A percentile compares a stretch with the other conserved stretches of the same genome.
These are phyloP conservation scores for Drosophila simulans DNA, from an alignment of 1,140 invertebrate genomes.

Conservation along the genomic window DNA sequence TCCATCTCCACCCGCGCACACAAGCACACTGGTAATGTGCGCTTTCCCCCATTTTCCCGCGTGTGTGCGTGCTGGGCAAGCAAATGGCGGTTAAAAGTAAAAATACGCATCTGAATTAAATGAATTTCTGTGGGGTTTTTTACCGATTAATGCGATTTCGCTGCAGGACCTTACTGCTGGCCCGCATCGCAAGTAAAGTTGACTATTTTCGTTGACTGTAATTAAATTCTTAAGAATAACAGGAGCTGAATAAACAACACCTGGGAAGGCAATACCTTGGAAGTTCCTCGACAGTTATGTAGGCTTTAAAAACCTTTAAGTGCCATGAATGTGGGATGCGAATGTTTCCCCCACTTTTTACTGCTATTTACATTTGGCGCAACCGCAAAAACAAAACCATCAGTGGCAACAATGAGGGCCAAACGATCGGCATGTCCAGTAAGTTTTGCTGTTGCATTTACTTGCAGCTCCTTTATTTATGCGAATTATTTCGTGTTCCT, in stretches of 20 bases:
- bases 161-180: slow-evolving; percentile 8
- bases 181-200: slow-evolving; percentile 2
- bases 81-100: slow-evolving; percentile 26
- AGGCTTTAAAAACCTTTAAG: no score
- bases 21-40: slow-evolving; percentile 26
- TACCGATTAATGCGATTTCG: slow-evolving; percentile 30
- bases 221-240: slow-evolving; percentile 4
- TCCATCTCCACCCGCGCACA: slow-evolving; percentile 54
- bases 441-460: slow-evolving; percentile 39
- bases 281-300: background rate
- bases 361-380: slow-evolving; percentile 23
- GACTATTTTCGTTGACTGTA: background rate
- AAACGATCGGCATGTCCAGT: slow-evolving; percentile 32
- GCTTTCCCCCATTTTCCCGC: slow-evolving; percentile 15
- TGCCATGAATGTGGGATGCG: background rate
- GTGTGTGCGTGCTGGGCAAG: slow-evolving; percentile 8
- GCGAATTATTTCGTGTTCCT: slow-evolving; percentile 14
- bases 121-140: slow-evolving; percentile 33
- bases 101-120: slow-evolving; percentile 42
- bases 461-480: slow-evolving; percentile 34
- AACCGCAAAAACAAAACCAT: slow-evolving; percentile 20
- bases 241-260: background rate
- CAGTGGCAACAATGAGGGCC: slow-evolving; percentile 14
- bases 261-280: background rate
- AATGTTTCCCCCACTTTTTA: background rate